phyloP scores from a whole-genome alignment of 2,113 vertebrate genomes.

The Bettongia penicillata region DNA sequence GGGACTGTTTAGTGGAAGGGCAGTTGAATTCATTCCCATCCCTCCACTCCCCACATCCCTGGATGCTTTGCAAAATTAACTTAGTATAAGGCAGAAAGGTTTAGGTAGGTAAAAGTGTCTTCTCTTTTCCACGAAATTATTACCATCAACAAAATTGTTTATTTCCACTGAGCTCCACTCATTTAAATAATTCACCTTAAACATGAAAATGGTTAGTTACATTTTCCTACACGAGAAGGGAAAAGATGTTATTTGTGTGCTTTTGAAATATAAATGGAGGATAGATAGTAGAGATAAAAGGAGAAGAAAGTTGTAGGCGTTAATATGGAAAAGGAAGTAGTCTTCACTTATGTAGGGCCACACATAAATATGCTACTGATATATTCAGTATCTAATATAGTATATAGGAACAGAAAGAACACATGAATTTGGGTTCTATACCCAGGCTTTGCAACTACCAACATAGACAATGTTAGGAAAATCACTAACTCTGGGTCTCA shows the following conservation, averaged over 20 bases:
- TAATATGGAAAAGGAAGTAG: background rate
- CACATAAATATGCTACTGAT: background rate
- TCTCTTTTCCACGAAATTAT: background rate
- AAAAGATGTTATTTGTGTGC: background rate
- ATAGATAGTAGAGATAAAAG: background rate
- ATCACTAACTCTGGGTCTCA: background rate
- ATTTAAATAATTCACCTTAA: background rate
- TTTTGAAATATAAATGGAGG: background rate
- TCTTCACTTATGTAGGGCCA: background rate
- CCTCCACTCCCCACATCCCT: background rate
- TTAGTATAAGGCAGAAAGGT: background rate
- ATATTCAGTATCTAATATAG: background rate
- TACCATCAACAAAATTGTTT: background rate
- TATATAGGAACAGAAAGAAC: background rate
- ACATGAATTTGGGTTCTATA: background rate
- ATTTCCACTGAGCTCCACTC: background rate
- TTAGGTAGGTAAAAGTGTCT: background rate
- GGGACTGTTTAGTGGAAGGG: background rate
- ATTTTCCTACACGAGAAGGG: background rate
- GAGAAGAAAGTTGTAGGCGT: background rate
- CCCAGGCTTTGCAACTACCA: too few species aligned
- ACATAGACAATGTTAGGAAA: background rate
- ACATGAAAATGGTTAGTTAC: background rate
- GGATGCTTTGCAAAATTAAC: background rate
- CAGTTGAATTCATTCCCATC: background rate